Base-by-base conservation (phyloP, 2,797 vertebrate species). In the Enteromius argenteus region DNA sequence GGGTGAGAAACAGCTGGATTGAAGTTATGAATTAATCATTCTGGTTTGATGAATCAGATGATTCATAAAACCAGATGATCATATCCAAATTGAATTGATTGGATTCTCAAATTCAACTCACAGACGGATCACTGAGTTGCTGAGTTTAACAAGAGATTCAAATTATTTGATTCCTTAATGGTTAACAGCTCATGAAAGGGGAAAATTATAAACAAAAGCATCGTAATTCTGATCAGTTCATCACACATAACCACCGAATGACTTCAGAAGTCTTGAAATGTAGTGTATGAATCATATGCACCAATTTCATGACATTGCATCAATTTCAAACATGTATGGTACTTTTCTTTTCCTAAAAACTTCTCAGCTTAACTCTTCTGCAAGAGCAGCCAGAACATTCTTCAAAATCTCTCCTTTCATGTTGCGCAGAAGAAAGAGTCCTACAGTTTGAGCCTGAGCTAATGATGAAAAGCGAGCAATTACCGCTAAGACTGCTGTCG, bases 401-500 rank as follows among this genome's bases (percentile, higher is more conserved):
- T n/a, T 35, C 30, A 51, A 73, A 51, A 73, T 35, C 13, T 73
- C 4, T 21, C 17, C 23, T 49, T 30, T 72, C 10, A 32, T 21
- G 15, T 73, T 21, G 15, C 27, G 32, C 27, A 51, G 46, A 73
- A 21, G 8, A 30, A 49, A 30, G 8, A 21, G 44, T 49, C 7
- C 10, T 46, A 10, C 1, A 4, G 0, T 42, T 71, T 71, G 14
- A 71, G 42, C 1, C 14, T 13, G 46, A 49, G 44, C 3, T 8
- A 69, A 44, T 69, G 39, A 69, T 73, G 44, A 51, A 51, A 73
- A 73, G 27, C 1, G 8, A 51, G 46, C 0, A 30, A 58, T 79
- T 92, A 99, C 98, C 97, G 60, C 96, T 96, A 37, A 99, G 91
- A n/a, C 94, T 96, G 94, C 98, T 99, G 96, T 99, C 98, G 84